A percentile compares a stretch with the other conserved stretches of the same genome.
Evolutionary conservation across 1,140 invertebrate genomes (phyloP).

Genomic region (Sesamia nonagrioides): DNA sequence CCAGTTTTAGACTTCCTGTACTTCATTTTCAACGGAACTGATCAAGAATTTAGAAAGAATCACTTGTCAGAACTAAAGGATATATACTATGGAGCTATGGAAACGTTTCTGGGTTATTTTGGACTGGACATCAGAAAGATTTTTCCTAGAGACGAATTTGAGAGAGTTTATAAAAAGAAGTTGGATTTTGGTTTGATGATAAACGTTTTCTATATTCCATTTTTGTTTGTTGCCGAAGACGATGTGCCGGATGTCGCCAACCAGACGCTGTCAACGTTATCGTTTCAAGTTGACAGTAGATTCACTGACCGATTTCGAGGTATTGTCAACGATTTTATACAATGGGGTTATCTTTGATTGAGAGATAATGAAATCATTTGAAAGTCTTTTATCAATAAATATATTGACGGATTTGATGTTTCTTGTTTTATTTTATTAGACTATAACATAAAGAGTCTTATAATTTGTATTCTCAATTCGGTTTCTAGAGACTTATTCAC

Average conservation of each 20-base stretch:
- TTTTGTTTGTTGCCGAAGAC: conserved; percentile 62
- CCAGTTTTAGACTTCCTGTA: conserved; percentile 75
- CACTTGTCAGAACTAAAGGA: conserved; percentile 65
- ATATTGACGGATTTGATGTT: no score
- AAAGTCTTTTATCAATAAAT: not conserved
- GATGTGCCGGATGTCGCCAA: conserved; percentile 64
- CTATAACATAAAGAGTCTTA: no score
- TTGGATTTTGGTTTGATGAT: conserved; percentile 69
- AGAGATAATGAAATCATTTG: not conserved
- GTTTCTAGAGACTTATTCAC: no score
- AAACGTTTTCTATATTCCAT: conserved; percentile 64
- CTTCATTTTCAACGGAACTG: conserved; percentile 70
- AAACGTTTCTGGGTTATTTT: conserved; percentile 65
- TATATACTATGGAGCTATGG: conserved; percentile 66
- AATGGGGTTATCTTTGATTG: conserved; percentile 60
- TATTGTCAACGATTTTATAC: conserved; percentile 70
- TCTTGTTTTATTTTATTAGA: not conserved
- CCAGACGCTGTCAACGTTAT: conserved; percentile 59
- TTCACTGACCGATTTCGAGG: conserved; percentile 62
- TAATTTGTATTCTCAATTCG: no score
- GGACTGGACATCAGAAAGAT: conserved; percentile 60
- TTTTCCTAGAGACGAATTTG: conserved; percentile 64
- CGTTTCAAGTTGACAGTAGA: conserved; percentile 58
- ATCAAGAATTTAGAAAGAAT: conserved; percentile 65
- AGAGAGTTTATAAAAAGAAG: conserved; percentile 62